Percentiles rank a stretch among this genome's conserved stretches.
Evolutionary conservation across 2,888 invertebrate species (phyloP).

Genomic region (Cephus nigrinus): DNA sequence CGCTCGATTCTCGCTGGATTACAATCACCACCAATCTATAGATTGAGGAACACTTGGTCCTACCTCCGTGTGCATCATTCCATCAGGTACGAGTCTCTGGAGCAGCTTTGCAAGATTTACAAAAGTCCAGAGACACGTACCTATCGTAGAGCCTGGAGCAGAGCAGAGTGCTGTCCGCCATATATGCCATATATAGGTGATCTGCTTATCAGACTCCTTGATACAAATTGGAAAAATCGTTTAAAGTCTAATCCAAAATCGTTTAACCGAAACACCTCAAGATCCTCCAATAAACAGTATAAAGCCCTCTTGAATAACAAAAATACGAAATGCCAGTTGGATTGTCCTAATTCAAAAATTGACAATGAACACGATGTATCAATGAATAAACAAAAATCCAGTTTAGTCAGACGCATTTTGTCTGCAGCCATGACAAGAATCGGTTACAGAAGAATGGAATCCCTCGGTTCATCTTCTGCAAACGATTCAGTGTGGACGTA

Average conservation of each 20-base stretch:
- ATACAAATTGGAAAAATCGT: conserved; percentile 13
- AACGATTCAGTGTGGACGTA: conserved; percentile 23
- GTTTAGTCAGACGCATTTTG: conserved; percentile 26
- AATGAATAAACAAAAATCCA: conserved; percentile 1
- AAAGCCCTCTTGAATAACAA: not conserved
- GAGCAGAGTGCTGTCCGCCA: conserved; percentile 60
- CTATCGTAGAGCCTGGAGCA: conserved; percentile 65
- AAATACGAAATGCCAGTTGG: not conserved
- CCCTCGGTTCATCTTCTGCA: not conserved
- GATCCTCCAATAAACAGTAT: not conserved
- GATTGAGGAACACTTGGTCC: conserved; percentile 68
- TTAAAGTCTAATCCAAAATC: not conserved
- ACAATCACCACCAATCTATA: conserved; percentile 69
- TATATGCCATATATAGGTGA: conserved; percentile 68
- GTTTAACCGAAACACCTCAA: not conserved
- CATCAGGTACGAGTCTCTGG: conserved; percentile 68
- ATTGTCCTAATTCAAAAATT: not conserved
- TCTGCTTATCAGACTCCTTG: conserved; percentile 64
- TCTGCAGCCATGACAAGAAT: conserved; percentile 27
- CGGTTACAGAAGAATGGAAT: conserved; percentile 13
- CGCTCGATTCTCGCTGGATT: conserved; percentile 68
- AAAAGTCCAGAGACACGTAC: conserved; percentile 61
- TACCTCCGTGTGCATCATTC: conserved; percentile 68
- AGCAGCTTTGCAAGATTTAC: conserved; percentile 67
- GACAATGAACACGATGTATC: not conserved